Evolutionary conservation across 2,888 invertebrate genomes (phyloP).

Genomic region (Acrocera orbiculus): DNA sequence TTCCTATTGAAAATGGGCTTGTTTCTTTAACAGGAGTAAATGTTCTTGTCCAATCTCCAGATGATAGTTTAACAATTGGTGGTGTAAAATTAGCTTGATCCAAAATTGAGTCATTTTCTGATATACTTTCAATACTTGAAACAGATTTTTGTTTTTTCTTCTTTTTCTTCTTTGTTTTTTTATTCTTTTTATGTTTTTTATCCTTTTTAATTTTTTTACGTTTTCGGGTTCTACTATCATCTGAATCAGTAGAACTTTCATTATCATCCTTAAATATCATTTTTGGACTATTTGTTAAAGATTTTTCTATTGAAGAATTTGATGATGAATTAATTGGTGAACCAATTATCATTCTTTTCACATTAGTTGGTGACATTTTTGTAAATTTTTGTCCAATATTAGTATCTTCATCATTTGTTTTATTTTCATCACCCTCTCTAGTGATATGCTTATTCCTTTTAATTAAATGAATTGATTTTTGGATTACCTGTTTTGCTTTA

Average conservation of each 20-base stretch:
- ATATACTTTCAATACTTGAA: constrained; percentile 47
- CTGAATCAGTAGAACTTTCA: constrained; percentile 15
- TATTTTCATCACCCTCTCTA: constrained; percentile 8
- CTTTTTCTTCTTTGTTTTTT: constrained; percentile 51
- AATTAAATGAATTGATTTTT: too few species aligned
- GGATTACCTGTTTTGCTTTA: too few species aligned
- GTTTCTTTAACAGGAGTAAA: constrained; percentile 21
- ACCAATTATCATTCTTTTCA: constrained; percentile 21
- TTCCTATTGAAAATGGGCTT: constrained; percentile 26
- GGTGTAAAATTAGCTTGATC: constrained; percentile 27
- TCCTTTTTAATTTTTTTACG: constrained; percentile 31
- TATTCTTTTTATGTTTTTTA: constrained; percentile 51
- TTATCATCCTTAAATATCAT: constrained; percentile 3
- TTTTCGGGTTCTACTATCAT: constrained; percentile 40
- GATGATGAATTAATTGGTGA: constrained; percentile 20
- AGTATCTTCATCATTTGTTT: constrained; percentile 7
- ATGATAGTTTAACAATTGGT: constrained; percentile 15
- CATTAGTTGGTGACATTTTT: constrained; percentile 17
- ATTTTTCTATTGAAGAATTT: constrained; percentile 12
- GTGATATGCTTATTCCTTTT: too few species aligned
- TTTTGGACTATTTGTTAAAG: constrained; percentile 5
- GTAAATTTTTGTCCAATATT: constrained; percentile 18
- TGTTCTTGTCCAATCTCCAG: constrained; percentile 10
- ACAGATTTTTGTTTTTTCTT: constrained; percentile 47
- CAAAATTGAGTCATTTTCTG: constrained; percentile 34